phyloP scores from a whole-genome alignment of 2,797 vertebrate genomes.

The Poeciliopsis paucimaculata region DNA sequence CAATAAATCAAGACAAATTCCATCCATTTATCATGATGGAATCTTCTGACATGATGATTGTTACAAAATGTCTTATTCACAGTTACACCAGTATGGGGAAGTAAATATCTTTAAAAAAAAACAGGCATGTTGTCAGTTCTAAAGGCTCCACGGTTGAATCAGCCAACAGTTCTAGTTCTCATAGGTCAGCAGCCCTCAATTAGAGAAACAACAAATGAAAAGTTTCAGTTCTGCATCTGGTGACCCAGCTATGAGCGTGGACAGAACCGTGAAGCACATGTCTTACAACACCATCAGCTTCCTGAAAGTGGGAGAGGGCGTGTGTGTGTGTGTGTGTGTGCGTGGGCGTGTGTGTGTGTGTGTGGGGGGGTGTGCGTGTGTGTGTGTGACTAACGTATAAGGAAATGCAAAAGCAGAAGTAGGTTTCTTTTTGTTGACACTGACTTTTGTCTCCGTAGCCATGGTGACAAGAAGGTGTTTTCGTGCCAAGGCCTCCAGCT shows the following conservation, averaged over 20 bases:
- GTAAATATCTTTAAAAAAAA: neutral
- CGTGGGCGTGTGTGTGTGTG: slow-evolving; percentile 3
- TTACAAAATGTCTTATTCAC: neutral
- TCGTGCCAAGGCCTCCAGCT: slow-evolving; percentile 92
- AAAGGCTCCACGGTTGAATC: neutral
- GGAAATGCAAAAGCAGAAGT: slow-evolving; percentile 48
- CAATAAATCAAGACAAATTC: neutral
- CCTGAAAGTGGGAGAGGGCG: slow-evolving; percentile 40
- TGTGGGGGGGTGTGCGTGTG: neutral
- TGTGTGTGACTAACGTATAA: neutral
- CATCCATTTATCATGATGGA: neutral
- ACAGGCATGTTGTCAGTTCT: neutral
- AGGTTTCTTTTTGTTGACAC: slow-evolving; percentile 11
- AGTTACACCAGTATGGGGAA: neutral
- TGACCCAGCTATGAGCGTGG: slow-evolving; percentile 3
- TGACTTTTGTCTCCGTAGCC: slow-evolving; percentile 75
- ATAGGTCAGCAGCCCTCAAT: neutral
- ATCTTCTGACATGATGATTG: neutral
- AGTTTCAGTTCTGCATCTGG: slow-evolving; percentile 4
- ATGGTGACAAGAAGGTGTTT: slow-evolving; percentile 92
- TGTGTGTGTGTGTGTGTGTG: neutral
- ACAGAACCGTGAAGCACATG: neutral
- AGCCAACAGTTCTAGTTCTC: neutral
- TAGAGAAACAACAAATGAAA: neutral
- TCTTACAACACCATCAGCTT: slow-evolving; percentile 34